These are phyloP conservation scores for Acrocephalus arundinaceus DNA, from an alignment of 2,113 vertebrate species.

Conservation along the genomic window DNA sequence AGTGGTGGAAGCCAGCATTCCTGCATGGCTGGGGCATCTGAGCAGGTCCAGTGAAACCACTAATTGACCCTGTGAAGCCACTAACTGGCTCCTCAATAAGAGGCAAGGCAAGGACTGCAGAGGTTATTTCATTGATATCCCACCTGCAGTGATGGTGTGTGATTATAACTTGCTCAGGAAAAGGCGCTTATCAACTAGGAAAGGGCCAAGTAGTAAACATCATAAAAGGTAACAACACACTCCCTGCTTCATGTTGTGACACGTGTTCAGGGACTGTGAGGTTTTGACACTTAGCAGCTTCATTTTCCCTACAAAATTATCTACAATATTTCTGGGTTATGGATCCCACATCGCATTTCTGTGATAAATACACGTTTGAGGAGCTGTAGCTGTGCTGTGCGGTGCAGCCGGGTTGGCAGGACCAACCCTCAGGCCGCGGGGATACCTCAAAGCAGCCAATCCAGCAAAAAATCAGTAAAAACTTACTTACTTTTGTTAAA, in stretches of 20 bases:
- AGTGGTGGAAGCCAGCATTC: not conserved
- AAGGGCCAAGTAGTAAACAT: not conserved
- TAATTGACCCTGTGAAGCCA: not conserved
- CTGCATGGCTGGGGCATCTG: not conserved
- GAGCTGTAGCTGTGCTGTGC: fast-evolving
- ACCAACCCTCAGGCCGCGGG: fast-evolving
- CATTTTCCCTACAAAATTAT: too few relatives aligned
- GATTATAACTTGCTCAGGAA: not conserved
- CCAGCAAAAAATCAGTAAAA: fast-evolving
- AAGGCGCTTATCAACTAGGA: not conserved
- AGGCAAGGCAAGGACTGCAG: fast-evolving
- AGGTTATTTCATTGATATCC: too few relatives aligned
- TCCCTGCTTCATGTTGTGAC: fast-evolving
- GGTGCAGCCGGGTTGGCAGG: fast-evolving
- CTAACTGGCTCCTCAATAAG: fast-evolving
- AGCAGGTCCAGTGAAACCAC: not conserved
- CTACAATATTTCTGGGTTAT: fast-evolving
- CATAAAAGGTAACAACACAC: too few relatives aligned
- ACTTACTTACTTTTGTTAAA: fast-evolving
- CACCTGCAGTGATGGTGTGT: fast-evolving
- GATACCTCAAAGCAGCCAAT: fast-evolving
- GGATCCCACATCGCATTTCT: fast-evolving
- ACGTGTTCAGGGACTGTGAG: fast-evolving
- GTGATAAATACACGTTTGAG: fast-evolving
- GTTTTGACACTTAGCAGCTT: not conserved